Conservation (phyloP, 2,797 vertebrate species). For the Dipus sagitta region DNA sequence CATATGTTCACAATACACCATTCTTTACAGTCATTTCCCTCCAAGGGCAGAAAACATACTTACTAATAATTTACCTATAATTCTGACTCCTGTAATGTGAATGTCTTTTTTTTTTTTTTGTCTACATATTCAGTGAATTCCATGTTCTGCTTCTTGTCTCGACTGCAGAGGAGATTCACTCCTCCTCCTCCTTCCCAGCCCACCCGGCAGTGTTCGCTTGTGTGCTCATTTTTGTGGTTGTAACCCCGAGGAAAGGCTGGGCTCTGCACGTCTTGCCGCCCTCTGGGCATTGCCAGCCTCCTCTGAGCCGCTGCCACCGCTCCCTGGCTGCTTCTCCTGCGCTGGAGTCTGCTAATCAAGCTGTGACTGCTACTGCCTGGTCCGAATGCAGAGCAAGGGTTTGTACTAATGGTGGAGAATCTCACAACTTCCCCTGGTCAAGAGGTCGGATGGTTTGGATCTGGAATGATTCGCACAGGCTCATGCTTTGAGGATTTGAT, state of each 20-base stretch:
- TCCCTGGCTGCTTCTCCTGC: neutral
- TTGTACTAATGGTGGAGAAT: neutral
- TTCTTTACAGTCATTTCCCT: constrained; percentile 29
- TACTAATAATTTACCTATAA: neutral
- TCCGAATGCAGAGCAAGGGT: too few species aligned
- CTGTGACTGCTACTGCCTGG: neutral
- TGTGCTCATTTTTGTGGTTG: neutral
- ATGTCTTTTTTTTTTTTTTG: neutral
- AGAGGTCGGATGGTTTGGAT: neutral
- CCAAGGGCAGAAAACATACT: neutral
- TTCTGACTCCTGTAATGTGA: neutral
- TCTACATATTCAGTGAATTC: neutral
- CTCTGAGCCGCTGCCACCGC: neutral
- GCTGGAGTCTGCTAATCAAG: neutral
- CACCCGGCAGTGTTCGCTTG: neutral
- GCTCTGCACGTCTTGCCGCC: neutral
- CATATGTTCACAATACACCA: neutral
- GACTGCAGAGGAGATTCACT: neutral
- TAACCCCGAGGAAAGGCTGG: neutral
- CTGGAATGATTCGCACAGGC: neutral
- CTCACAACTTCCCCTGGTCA: neutral
- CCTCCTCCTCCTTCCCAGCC: neutral
- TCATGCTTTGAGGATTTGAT: too few species aligned
- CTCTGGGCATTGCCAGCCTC: neutral
- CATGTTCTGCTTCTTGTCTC: neutral